phyloP scores from a whole-genome alignment of 2,888 invertebrate genomes.

The Catotricha subobsoleta region DNA sequence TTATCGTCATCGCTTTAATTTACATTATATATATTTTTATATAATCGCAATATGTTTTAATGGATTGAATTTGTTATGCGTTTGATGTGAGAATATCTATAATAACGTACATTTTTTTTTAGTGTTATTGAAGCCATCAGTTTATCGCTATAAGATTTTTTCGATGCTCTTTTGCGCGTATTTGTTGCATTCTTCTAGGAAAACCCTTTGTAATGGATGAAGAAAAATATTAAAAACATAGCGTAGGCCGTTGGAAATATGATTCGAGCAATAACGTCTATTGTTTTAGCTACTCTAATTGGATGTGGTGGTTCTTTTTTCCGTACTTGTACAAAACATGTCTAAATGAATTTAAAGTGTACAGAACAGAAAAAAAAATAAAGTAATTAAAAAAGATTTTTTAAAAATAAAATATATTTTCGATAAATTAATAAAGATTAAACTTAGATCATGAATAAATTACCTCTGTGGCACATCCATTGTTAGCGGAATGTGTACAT shows the following conservation, averaged over 20 bases:
- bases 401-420: conserved; percentile 13
- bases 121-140: no score
- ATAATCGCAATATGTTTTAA: no score
- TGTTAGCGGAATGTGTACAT: conserved; percentile 72
- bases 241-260: conserved; percentile 87
- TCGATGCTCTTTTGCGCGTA: no score
- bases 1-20: no score
- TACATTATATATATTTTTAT: no score
- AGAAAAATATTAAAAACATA: conserved; percentile 87
- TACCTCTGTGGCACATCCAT: conserved; percentile 77
- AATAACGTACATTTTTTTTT: no score
- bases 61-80: no score
- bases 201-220: conserved; percentile 82
- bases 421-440: background rate
- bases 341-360: conserved; percentile 37
- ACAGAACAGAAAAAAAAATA: conserved; percentile 8
- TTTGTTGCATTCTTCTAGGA: no score
- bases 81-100: no score
- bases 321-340: conserved; percentile 69
- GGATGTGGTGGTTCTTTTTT: conserved; percentile 86
- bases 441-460: no score
- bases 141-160: no score
- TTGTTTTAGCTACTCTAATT: conserved; percentile 83
- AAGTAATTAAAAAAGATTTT: background rate
- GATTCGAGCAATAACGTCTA: conserved; percentile 85